These are phyloP conservation scores for Typhlichthys subterraneus DNA, from an alignment of 2,797 vertebrate genomes.

Conservation along the genomic window DNA sequence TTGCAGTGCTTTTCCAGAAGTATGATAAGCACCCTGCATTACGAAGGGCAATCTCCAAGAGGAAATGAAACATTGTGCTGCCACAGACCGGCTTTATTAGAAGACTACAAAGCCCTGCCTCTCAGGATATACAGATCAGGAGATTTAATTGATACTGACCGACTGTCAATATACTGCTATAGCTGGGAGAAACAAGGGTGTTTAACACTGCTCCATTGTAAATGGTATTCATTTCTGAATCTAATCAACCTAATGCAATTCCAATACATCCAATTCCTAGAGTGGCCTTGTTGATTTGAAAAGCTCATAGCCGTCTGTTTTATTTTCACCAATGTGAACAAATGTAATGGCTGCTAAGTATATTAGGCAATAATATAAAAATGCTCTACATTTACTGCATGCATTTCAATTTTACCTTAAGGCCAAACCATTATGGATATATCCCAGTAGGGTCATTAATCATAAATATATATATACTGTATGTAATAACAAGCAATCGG, in stretches of 20 bases:
- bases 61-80: constrained; percentile 78
- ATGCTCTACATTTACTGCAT: constrained; percentile 71
- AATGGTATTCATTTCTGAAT: constrained; percentile 69
- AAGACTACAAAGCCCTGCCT: constrained; percentile 70
- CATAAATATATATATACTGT: constrained; percentile 60
- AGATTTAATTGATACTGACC: constrained; percentile 77
- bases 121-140: constrained; percentile 71
- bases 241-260: constrained; percentile 77
- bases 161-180: constrained; percentile 64
- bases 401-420: constrained; percentile 76
- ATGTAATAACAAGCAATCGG: constrained; percentile 60
- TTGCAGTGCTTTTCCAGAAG: constrained; percentile 58
- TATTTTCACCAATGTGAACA: constrained; percentile 72
- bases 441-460: constrained; percentile 70
- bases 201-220: constrained; percentile 70
- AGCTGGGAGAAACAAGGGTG: constrained; percentile 65
- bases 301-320: constrained; percentile 63
- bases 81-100: constrained; percentile 73
- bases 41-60: constrained; percentile 73
- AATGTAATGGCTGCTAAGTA: constrained; percentile 77
- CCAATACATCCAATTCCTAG: constrained; percentile 75
- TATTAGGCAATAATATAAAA: constrained; percentile 75
- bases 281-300: constrained; percentile 73
- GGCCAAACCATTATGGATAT: constrained; percentile 67
- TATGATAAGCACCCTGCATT: constrained; percentile 72